A percentile compares a stretch with the other conserved stretches of the same genome.
Conservation (phyloP, 2,888 invertebrate species). For the Calliscelio sp. region DNA sequence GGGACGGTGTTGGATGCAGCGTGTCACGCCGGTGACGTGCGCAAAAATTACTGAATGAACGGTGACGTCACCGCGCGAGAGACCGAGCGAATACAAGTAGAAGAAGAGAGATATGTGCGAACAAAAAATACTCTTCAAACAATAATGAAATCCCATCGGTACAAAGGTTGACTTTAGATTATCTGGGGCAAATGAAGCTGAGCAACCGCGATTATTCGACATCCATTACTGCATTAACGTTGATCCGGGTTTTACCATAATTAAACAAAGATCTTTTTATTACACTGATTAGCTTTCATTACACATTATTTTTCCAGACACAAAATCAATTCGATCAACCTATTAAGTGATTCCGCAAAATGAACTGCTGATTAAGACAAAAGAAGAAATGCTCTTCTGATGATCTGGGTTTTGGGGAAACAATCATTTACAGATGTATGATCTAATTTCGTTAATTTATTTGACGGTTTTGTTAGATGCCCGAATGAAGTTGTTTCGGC, state of each 20-base stretch:
- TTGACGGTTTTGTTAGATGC: constrained; percentile 28
- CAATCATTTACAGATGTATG: constrained; percentile 8
- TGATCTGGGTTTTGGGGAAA: not conserved
- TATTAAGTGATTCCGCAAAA: no score
- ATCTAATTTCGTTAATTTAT: constrained; percentile 56
- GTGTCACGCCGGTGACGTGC: constrained; percentile 83
- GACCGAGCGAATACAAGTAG: constrained; percentile 60
- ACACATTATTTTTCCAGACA: not conserved
- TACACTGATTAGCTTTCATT: not conserved
- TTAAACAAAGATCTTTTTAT: not conserved
- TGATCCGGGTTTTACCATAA: not conserved
- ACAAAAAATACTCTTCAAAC: constrained; percentile 64
- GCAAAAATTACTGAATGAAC: constrained; percentile 86
- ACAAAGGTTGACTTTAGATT: constrained; percentile 36
- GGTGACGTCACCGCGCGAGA: constrained; percentile 83
- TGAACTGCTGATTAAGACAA: no score
- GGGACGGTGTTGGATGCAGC: constrained; percentile 76
- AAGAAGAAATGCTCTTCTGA: no score
- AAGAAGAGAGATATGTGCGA: constrained; percentile 56
- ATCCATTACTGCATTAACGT: not conserved
- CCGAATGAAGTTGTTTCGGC: constrained; percentile 59
- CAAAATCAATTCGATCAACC: no score
- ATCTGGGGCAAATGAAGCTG: constrained; percentile 16
- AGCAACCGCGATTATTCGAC: constrained; percentile 14
- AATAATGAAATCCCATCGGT: constrained; percentile 47